Conservation (phyloP, 30 jellyfish, hydroid and myxozoan species). For the Chironex yamaguchii region DNA sequence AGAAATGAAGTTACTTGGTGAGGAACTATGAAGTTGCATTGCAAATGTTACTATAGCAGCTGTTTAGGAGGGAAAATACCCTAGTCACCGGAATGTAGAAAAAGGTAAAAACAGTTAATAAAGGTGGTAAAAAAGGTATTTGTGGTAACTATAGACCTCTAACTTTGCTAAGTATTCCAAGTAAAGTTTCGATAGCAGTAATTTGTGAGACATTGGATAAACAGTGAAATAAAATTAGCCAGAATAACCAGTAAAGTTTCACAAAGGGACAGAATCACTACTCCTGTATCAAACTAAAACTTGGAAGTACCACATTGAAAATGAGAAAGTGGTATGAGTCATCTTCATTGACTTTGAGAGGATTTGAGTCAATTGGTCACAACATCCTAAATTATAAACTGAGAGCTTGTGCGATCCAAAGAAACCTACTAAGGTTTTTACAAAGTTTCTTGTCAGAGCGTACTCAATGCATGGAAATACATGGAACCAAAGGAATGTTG, state of each 20-base stretch:
- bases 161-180: constrained; percentile 7
- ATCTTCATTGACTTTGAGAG: constrained; percentile 9
- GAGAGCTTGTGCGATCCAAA: no score
- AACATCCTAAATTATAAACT: no score
- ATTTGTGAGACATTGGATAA: not conserved
- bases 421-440: no score
- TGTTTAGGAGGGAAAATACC: no score
- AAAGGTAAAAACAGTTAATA: not conserved
- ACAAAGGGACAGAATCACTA: not conserved
- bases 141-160: constrained; percentile 35
- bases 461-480: not conserved
- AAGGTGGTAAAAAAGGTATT: constrained; percentile 1
- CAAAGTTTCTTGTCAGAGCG: not conserved
- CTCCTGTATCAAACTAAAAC: constrained; percentile 15
- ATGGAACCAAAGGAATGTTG: not conserved
- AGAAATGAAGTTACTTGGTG: no score
- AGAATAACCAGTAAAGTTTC: constrained; percentile 42
- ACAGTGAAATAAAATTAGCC: not conserved
- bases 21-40: no score
- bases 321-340: not conserved
- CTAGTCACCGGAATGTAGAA: no score
- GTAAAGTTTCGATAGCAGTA: not conserved
- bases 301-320: constrained; percentile 3
- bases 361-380: no score
- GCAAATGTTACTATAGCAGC: no score